Evolutionary conservation across 2,888 invertebrate genomes (phyloP).

Genomic region (Octodonta nipae): DNA sequence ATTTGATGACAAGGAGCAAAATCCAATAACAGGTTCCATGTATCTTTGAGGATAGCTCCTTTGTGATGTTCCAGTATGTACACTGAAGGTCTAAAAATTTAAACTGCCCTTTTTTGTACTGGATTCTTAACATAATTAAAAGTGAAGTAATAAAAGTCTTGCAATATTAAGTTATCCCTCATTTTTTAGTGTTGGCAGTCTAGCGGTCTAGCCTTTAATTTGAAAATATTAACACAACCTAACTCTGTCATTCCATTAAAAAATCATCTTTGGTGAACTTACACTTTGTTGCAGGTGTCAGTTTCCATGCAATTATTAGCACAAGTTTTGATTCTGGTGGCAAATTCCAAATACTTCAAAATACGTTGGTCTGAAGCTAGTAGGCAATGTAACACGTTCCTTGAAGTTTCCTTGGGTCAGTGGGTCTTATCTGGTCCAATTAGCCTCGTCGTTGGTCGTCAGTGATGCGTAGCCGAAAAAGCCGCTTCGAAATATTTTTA

Average conservation of each 20-base stretch:
- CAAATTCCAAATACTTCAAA: constrained; percentile 79
- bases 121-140: constrained; percentile 97
- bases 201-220: constrained; percentile 74
- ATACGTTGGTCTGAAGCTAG: too few relatives aligned
- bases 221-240: constrained; percentile 84
- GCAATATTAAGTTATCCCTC: constrained; percentile 82
- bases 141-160: constrained; percentile 96
- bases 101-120: constrained; percentile 89
- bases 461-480: too few relatives aligned
- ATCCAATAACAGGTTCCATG: constrained; percentile 94
- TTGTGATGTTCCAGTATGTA: constrained; percentile 88
- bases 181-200: constrained; percentile 70
- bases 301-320: constrained; percentile 94
- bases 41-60: constrained; percentile 95
- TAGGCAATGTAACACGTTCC: too few relatives aligned
- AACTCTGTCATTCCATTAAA: constrained; percentile 71
- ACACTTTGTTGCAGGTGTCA: constrained; percentile 91
- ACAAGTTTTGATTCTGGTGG: constrained; percentile 88
- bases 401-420: too few relatives aligned
- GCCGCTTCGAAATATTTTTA: too few relatives aligned
- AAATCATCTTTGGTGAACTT: constrained; percentile 95
- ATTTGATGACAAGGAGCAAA: constrained; percentile 93
- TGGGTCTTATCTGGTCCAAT: too few relatives aligned
- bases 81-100: constrained; percentile 92
- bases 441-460: too few relatives aligned